A percentile compares a stretch with the other conserved stretches of the same genome.
Evolutionary conservation across 2,888 invertebrate genomes (phyloP).

Genomic region (Drosophila trichaetosa): DNA sequence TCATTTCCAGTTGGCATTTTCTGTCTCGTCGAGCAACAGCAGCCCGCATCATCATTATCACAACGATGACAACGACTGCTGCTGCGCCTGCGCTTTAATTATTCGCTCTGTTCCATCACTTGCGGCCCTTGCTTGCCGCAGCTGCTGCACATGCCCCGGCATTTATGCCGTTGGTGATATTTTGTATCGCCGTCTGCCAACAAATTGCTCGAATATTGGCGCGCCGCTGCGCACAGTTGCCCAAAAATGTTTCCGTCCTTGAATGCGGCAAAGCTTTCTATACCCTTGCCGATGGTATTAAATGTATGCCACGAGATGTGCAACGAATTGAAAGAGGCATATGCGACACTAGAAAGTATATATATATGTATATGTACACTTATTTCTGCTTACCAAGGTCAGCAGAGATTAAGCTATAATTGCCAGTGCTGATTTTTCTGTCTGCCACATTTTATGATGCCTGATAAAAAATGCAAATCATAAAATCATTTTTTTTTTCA

Average conservation of each 20-base stretch:
- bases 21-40: constrained; percentile 36
- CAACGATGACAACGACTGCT: constrained; percentile 1
- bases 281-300: constrained; percentile 6
- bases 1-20: constrained; percentile 78
- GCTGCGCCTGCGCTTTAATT: constrained; percentile 45
- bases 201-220: constrained; percentile 35
- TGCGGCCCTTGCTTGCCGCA: constrained; percentile 34
- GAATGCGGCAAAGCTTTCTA: constrained; percentile 26
- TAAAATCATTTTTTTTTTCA: not conserved
- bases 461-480: not conserved
- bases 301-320: constrained; percentile 7
- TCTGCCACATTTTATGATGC: not conserved
- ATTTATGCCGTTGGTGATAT: constrained; percentile 7
- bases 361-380: not conserved
- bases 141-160: constrained; percentile 57
- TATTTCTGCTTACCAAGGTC: not conserved
- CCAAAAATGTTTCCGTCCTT: constrained; percentile 30
- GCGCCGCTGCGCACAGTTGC: constrained; percentile 43
- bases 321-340: not conserved
- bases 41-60: constrained; percentile 58
- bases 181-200: constrained; percentile 2
- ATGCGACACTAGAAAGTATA: not conserved
- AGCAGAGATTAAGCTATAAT: not conserved
- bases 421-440: not conserved
- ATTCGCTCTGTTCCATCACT: constrained; percentile 35